These are phyloP conservation scores for Petrocephalus microphthalmus DNA, from an alignment of 2,113 vertebrate genomes.

Conservation along the genomic window DNA sequence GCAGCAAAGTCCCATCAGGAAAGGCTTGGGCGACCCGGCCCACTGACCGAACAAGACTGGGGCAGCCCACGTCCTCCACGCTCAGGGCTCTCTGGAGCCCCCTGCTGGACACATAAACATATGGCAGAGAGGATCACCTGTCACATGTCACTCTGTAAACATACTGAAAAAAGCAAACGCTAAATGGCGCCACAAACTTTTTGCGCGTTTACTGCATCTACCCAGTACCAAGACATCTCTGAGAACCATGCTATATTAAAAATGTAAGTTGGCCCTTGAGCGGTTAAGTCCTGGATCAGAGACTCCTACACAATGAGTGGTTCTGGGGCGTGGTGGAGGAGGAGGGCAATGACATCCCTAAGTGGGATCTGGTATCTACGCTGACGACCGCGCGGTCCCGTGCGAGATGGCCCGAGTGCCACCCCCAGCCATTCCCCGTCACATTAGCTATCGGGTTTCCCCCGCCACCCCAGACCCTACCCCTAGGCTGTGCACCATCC, in stretches of 20 bases:
- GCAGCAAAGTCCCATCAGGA: constrained; percentile 76
- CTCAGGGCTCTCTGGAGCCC: constrained; percentile 62
- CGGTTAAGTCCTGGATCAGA: neutral
- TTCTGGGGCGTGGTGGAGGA: neutral
- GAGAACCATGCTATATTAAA: neutral
- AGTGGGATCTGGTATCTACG: too few species aligned
- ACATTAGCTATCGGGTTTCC: neutral
- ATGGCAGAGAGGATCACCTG: neutral
- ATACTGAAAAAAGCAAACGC: neutral
- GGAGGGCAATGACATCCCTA: neutral
- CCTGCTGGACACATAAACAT: constrained; percentile 24
- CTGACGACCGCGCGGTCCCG: neutral
- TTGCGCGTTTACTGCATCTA: neutral
- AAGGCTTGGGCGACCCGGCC: constrained; percentile 75
- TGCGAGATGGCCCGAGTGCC: neutral
- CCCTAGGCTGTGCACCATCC: neutral
- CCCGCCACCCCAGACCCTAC: neutral
- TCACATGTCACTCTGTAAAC: neutral
- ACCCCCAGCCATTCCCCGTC: neutral
- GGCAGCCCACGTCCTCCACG: constrained; percentile 66
- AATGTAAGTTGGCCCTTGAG: neutral
- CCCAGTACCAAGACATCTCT: neutral
- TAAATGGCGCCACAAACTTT: neutral
- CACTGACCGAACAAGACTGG: constrained; percentile 58
- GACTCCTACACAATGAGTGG: neutral